phyloP scores from a whole-genome alignment of 2,888 invertebrate species.

The Pelosia muscerda region DNA sequence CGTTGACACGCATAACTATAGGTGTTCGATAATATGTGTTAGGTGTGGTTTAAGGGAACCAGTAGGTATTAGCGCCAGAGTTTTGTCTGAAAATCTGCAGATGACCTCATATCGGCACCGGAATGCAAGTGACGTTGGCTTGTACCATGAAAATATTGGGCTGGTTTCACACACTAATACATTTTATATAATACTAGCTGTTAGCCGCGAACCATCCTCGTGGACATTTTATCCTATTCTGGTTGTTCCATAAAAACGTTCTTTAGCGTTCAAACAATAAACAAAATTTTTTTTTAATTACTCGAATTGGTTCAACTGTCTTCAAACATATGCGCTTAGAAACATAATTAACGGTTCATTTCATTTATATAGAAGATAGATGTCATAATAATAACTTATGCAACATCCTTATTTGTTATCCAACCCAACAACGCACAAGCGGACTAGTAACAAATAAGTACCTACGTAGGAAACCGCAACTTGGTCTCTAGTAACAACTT shows the following conservation, averaged over 20 bases:
- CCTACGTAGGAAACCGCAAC: constrained; percentile 40
- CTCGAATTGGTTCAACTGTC: too few species aligned
- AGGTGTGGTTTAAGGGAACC: neutral
- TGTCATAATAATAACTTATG: constrained; percentile 5
- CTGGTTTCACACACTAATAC: neutral
- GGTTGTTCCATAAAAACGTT: too few species aligned
- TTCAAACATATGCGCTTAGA: too few species aligned
- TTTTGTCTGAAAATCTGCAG: neutral
- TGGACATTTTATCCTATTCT: too few species aligned
- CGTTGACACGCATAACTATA: neutral
- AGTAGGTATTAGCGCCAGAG: too few species aligned
- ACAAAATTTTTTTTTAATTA: too few species aligned
- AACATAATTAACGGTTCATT: too few species aligned
- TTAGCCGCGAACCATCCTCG: too few species aligned
- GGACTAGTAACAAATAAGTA: constrained; percentile 24
- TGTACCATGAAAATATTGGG: neutral
- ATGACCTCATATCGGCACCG: neutral
- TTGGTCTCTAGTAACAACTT: constrained; percentile 22
- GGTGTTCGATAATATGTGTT: neutral
- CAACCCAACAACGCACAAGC: constrained; percentile 15
- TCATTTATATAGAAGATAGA: too few species aligned
- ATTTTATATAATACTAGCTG: neutral
- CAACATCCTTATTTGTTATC: constrained; percentile 10
- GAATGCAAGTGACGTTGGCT: neutral
- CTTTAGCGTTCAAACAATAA: too few species aligned